Base-by-base conservation (phyloP, 2,888 invertebrate genomes). In the Podabrus alpinus region DNA sequence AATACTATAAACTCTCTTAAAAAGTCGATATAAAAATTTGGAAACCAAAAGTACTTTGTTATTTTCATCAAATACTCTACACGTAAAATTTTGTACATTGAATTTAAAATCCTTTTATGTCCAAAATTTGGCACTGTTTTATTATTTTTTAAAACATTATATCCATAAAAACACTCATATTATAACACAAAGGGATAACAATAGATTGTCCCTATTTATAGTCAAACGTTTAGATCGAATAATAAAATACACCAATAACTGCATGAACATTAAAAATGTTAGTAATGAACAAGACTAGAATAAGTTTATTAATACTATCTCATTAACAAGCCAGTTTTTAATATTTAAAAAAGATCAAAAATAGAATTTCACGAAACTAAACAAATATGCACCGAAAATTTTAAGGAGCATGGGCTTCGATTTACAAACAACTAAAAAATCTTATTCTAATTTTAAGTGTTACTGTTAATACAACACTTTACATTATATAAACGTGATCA, bases 121-220 rank as follows among this genome's bases (percentile, higher is more conserved):
- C 72, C 72, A 75, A 75, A 72, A 71, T 75, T 75, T 75, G 75
- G 75, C 75, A 75, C 75, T 73, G 67, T 67, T 64, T 64, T 19
- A 64, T 64, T 64, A 19, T 64, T 61, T 64, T 62, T 76, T 72
- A 71, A 72, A 69, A 71, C 68, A 69, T 59, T 77, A 77, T 59
- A 64, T 72, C 72, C 75, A 68, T 75, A 75, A 75, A 60, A 75
- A 85, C 85, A 86, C 82, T 83, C 82, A 84, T 78, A 72, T 82
- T 82, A 83, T 80, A 79, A 78, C 80, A 84, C 82, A 84, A 85
- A 85, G 83, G 84, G 85, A 85, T 86, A 85, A 85, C 84, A 84
- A 85, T 80, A 85, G 87, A 87, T 87, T 87, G 87, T 87, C 87
- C 86, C 86, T 83, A 85, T 83, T 85, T 87, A 87, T 87, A 86